phyloP scores from a whole-genome alignment of 2,113 vertebrate genomes.

The Isurus oxyrinchus region DNA sequence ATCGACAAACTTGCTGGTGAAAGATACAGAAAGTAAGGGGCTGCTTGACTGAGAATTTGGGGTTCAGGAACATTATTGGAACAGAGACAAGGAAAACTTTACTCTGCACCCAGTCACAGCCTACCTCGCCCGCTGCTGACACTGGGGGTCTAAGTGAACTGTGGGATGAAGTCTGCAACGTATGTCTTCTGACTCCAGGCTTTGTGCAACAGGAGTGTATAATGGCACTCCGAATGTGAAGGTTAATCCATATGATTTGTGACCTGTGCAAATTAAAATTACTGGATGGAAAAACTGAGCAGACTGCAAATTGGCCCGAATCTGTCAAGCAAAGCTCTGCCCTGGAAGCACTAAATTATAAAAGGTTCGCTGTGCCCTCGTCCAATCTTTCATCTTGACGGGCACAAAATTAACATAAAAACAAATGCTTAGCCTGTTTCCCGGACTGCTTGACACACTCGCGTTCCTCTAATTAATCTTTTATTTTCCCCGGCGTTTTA shows the following conservation, averaged over 20 bases:
- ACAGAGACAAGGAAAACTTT: neutral
- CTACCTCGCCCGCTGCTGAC: neutral
- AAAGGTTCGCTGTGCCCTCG: neutral
- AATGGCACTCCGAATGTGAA: neutral
- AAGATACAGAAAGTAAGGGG: neutral
- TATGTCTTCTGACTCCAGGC: neutral
- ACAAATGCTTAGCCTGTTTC: neutral
- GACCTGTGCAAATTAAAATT: neutral
- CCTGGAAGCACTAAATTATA: neutral
- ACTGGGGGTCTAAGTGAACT: neutral
- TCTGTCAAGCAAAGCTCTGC: neutral
- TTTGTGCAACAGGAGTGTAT: neutral
- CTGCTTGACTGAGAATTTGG: neutral
- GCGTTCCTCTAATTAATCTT: neutral
- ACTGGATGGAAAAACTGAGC: neutral
- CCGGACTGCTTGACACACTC: neutral
- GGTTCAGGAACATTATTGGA: neutral
- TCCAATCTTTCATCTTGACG: neutral
- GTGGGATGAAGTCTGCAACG: neutral
- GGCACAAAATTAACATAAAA: neutral
- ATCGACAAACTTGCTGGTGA: neutral
- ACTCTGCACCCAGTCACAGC: neutral
- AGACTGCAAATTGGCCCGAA: neutral
- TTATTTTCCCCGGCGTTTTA: neutral
- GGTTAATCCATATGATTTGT: neutral